Conservation (phyloP, 2,797 vertebrate genomes). For the Streptopelia turtur region DNA sequence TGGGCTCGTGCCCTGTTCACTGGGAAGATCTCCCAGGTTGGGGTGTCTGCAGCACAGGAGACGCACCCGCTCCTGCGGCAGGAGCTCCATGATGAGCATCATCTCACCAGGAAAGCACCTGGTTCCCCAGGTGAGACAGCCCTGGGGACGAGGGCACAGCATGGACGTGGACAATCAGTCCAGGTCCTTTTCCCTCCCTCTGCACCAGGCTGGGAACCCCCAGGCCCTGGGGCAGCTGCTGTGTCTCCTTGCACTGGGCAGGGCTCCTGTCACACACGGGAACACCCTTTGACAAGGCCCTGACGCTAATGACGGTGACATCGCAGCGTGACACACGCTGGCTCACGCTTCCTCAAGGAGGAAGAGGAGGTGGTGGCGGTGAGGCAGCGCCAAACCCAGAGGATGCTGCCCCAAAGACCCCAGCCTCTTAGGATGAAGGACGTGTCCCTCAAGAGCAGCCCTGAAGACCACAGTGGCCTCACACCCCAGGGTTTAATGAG, state of each 20-base stretch:
- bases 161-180: accelerated
- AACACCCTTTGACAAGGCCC: not conserved
- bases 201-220: not conserved
- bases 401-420: not conserved
- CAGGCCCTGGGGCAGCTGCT: no score
- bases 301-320: not conserved
- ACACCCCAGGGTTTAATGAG: accelerated
- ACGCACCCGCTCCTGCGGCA: not conserved
- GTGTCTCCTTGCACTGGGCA: not conserved
- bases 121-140: not conserved
- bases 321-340: not conserved
- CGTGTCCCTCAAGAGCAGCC: not conserved
- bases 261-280: not conserved
- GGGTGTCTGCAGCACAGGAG: not conserved
- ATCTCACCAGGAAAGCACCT: not conserved
- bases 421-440: not conserved
- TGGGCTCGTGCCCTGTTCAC: not conserved
- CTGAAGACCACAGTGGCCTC: not conserved
- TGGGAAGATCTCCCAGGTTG: not conserved
- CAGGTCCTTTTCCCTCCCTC: not conserved
- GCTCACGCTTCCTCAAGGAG: accelerated
- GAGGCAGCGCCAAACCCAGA: not conserved
- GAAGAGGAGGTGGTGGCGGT: not conserved
- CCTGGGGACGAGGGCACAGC: not conserved
- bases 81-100: accelerated